Percentiles rank a stretch among this genome's conserved stretches.
Conservation (phyloP, 2,113 vertebrate genomes). For the Ibidorhyncha struthersii region DNA sequence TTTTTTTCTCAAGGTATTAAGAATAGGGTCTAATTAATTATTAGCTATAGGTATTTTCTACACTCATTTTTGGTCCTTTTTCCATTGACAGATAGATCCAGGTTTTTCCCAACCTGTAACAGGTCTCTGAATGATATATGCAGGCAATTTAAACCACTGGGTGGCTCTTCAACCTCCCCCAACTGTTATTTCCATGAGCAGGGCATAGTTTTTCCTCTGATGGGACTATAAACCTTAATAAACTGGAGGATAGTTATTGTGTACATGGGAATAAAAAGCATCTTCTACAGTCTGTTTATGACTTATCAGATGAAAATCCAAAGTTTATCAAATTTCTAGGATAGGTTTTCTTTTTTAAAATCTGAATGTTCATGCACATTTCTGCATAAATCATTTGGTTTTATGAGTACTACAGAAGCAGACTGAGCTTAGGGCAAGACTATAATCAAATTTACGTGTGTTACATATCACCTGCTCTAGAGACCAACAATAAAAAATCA, state of each 20-base stretch:
- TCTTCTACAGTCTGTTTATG: not conserved
- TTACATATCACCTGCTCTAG: not conserved
- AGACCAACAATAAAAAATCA: not conserved
- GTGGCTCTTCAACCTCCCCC: not conserved
- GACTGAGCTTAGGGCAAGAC: not conserved
- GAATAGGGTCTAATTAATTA: not conserved
- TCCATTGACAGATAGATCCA: not conserved
- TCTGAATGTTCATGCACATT: not conserved
- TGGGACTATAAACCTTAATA: not conserved
- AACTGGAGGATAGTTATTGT: not conserved
- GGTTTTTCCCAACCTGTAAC: not conserved
- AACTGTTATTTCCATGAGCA: not conserved
- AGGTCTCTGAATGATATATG: not conserved
- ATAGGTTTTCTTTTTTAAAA: not conserved
- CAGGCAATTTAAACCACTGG: not conserved
- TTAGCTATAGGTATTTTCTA: not conserved
- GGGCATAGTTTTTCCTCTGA: not conserved
- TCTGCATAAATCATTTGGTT: not conserved
- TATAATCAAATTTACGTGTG: not conserved
- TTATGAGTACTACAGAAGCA: not conserved
- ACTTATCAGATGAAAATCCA: not conserved
- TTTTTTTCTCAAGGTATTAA: not conserved
- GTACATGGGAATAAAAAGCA: not conserved
- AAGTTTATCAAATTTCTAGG: not conserved
- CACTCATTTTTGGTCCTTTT: not conserved